These are phyloP conservation scores for Chrysogorgia sp. DNA, from an alignment of 92 coral and sea anemone genomes.

Conservation along the genomic window DNA sequence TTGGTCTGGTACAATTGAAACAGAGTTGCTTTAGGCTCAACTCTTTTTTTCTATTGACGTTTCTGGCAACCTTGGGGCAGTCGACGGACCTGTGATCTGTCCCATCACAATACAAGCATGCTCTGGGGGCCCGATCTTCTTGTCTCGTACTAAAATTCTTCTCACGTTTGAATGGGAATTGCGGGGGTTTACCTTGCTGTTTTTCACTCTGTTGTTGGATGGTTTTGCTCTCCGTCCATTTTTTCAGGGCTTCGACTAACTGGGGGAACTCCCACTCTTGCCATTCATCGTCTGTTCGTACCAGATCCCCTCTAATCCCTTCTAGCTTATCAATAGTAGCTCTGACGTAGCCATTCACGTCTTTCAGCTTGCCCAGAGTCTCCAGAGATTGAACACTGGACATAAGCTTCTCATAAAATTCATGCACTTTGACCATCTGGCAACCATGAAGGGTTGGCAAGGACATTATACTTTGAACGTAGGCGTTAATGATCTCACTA, in stretches of 20 bases:
- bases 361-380: conserved; percentile 65
- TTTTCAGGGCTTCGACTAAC: conserved; percentile 60
- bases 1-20: conserved; percentile 29
- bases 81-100: neutral
- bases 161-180: conserved; percentile 26
- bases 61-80: neutral
- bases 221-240: conserved; percentile 68
- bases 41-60: neutral
- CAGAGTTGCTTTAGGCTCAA: neutral
- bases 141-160: conserved; percentile 38
- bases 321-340: conserved; percentile 62
- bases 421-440: conserved; percentile 59
- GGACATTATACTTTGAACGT: conserved; percentile 53
- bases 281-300: conserved; percentile 64
- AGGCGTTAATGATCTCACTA: conserved; percentile 68
- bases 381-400: conserved; percentile 64
- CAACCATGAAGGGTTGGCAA: conserved; percentile 67
- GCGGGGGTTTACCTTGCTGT: neutral
- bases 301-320: conserved; percentile 68
- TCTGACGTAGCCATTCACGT: conserved; percentile 66
- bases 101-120: conserved; percentile 17
- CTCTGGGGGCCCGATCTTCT: conserved; percentile 34
- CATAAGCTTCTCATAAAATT: conserved; percentile 62
- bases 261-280: conserved; percentile 65
- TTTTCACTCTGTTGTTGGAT: neutral